Conservation (phyloP, 2,113 vertebrate species). For the Oxygymnocypris stewartii region DNA sequence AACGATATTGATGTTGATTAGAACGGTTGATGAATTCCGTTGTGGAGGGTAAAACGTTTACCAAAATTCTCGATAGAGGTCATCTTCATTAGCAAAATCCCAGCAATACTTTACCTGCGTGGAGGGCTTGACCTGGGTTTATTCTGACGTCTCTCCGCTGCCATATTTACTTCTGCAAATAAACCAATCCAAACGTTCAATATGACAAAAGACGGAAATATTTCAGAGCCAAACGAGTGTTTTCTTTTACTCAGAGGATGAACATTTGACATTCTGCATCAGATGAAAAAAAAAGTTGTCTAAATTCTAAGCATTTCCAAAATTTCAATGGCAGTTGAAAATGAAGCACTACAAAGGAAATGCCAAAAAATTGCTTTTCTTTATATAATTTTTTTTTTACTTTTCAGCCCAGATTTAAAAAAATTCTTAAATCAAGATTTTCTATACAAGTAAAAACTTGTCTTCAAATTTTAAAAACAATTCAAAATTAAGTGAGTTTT, state of each 20-base stretch:
- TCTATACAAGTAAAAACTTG: too few relatives aligned
- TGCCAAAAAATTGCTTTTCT: too few relatives aligned
- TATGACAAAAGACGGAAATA: constrained; percentile 67
- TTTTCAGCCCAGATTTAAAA: too few relatives aligned
- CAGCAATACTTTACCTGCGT: constrained; percentile 97
- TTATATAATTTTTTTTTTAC: too few relatives aligned
- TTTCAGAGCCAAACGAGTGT: constrained; percentile 18
- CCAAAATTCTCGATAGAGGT: constrained; percentile 57
- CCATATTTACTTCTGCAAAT: constrained; percentile 99
- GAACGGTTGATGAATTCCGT: neutral
- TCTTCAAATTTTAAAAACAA: too few relatives aligned
- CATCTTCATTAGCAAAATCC: constrained; percentile 74
- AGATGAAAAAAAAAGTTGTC: neutral
- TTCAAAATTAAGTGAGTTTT: too few relatives aligned
- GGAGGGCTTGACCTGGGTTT: constrained; percentile 94
- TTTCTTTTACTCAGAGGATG: neutral
- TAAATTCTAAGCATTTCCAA: constrained; percentile 17
- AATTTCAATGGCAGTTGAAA: neutral
- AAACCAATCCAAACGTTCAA: constrained; percentile 99
- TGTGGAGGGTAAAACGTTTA: constrained; percentile 54
- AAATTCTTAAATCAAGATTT: too few relatives aligned
- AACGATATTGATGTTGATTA: neutral
- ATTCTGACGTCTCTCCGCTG: constrained; percentile 97
- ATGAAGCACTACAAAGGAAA: neutral
- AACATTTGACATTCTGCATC: neutral